phyloP scores from a whole-genome alignment of 30 jellyfish, hydroid and myxozoan species.

The Mastigias papua region DNA sequence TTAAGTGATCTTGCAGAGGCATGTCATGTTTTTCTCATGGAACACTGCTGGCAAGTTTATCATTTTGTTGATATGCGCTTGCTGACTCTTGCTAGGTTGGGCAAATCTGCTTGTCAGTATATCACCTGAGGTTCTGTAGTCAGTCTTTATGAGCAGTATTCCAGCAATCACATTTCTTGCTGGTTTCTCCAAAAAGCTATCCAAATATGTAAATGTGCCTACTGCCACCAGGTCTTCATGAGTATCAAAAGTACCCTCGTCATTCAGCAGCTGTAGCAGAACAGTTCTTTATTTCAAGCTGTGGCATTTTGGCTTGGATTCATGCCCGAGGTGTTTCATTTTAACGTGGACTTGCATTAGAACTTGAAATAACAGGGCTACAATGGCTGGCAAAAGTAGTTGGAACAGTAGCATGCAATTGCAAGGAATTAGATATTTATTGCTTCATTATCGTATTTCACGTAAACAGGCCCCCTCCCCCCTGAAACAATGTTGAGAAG shows the following conservation, averaged over 20 bases:
- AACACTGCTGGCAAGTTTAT: neutral
- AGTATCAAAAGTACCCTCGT: neutral
- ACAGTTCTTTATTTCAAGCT: neutral
- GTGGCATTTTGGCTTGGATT: neutral
- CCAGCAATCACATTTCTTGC: neutral
- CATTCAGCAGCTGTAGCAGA: neutral
- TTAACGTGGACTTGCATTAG: neutral
- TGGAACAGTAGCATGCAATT: too few relatives aligned
- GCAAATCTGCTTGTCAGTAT: neutral
- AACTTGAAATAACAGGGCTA: neutral
- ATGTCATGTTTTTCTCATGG: neutral
- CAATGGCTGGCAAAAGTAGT: too few relatives aligned
- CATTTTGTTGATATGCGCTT: neutral
- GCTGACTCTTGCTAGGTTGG: neutral
- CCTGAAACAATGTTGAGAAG: too few relatives aligned
- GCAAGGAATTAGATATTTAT: too few relatives aligned
- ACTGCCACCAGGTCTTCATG: neutral
- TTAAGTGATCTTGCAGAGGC: too few relatives aligned
- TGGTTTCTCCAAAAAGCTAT: neutral
- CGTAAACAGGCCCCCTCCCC: too few relatives aligned
- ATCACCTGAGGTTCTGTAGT: neutral
- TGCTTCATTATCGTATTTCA: too few relatives aligned
- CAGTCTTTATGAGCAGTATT: neutral
- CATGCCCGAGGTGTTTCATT: neutral
- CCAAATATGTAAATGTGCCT: neutral